Evolutionary conservation across 1,140 invertebrate genomes (phyloP).

Genomic region (Bombus confusus): DNA sequence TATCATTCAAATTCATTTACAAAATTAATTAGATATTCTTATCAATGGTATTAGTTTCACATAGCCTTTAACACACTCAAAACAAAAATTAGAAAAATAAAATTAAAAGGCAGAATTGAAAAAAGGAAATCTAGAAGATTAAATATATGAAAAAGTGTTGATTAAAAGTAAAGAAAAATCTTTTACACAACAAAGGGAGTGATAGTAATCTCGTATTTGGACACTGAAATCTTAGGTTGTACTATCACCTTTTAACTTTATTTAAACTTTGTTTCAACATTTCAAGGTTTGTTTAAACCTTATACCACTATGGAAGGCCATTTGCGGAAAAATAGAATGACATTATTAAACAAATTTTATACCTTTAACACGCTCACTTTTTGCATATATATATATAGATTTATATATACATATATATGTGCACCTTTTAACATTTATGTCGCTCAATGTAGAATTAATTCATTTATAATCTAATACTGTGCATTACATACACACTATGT

Average conservation of each 20-base stretch:
- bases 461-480: constrained; percentile 37
- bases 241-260: constrained; percentile 45
- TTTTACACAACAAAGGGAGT: not conserved
- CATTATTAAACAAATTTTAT: constrained; percentile 35
- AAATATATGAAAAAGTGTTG: not conserved
- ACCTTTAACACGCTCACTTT: constrained; percentile 23
- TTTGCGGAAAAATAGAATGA: constrained; percentile 43
- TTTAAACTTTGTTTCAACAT: constrained; percentile 13
- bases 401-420: constrained; percentile 30
- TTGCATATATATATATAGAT: constrained; percentile 18
- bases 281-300: not conserved
- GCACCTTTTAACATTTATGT: not conserved
- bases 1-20: not conserved
- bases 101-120: not conserved
- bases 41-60: not conserved
- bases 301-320: constrained; percentile 36
- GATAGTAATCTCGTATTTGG: not conserved
- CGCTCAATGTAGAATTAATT: not conserved
- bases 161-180: not conserved
- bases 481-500: constrained; percentile 20
- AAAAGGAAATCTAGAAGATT: not conserved
- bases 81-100: not conserved
- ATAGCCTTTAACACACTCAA: not conserved
- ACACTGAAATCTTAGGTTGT: constrained; percentile 62
- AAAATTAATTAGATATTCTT: not conserved